Evolutionary conservation across 2,113 vertebrate genomes (phyloP).

Genomic region (Cyanoramphus novaezelandiae): DNA sequence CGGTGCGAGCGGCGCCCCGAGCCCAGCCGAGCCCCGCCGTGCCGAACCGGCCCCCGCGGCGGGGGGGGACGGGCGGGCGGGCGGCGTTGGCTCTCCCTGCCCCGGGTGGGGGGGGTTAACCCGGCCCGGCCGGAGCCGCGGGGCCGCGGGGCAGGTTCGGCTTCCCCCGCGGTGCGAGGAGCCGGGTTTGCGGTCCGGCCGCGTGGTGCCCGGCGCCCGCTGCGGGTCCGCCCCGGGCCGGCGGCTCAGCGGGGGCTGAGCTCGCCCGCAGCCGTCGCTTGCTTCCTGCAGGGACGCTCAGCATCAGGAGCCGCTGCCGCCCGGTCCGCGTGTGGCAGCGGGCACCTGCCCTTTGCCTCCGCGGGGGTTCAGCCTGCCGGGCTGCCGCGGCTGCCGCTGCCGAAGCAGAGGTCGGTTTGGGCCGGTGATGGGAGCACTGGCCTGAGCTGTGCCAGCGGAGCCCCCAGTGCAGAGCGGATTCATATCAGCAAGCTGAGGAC

Average conservation of each 20-base stretch:
- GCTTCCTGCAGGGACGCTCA: neutral
- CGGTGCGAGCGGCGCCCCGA: no score
- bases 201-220: neutral
- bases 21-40: no score
- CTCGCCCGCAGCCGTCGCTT: accelerated
- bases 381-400: neutral
- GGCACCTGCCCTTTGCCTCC: neutral
- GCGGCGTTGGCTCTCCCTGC: neutral
- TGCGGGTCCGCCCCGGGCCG: neutral
- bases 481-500: neutral
- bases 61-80: neutral
- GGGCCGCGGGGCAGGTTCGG: neutral
- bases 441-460: neutral
- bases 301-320: neutral
- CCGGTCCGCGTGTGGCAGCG: no score
- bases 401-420: neutral
- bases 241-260: neutral
- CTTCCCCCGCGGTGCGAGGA: neutral
- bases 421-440: neutral
- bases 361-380: neutral
- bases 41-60: neutral
- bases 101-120: no score
- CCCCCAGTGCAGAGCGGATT: neutral
- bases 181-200: neutral
- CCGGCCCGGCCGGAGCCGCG: neutral